A percentile compares a stretch with the other conserved stretches of the same genome.
These are phyloP conservation scores for Tringa solitaria DNA, from an alignment of 2,113 vertebrate species.

Conservation along the genomic window DNA sequence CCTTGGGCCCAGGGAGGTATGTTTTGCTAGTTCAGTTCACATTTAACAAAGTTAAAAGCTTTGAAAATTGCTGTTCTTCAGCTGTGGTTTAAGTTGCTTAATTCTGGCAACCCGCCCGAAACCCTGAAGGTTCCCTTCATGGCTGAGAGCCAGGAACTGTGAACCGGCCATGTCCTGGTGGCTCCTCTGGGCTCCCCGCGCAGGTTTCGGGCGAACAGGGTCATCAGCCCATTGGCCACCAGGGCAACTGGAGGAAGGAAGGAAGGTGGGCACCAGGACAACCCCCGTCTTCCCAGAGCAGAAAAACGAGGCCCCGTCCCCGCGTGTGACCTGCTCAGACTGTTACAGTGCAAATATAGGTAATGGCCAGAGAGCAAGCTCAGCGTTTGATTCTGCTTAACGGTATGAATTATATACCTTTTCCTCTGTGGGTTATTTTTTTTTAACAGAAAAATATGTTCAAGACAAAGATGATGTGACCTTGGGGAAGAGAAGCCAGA, in stretches of 20 bases:
- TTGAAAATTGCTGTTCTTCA: slow-evolving; percentile 67
- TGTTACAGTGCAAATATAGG: not conserved
- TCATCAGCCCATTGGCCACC: not conserved
- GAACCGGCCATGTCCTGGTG: slow-evolving; percentile 38
- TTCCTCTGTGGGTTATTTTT: not conserved
- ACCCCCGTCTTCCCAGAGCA: not conserved
- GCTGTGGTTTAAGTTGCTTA: slow-evolving; percentile 64
- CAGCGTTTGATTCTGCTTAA: not conserved
- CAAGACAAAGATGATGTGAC: not conserved
- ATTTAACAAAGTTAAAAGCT: slow-evolving; percentile 66
- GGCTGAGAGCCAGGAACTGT: slow-evolving; percentile 47
- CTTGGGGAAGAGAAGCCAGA: not conserved
- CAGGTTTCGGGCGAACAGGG: not conserved
- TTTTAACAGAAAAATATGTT: slow-evolving; percentile 15
- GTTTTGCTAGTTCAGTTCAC: slow-evolving; percentile 61
- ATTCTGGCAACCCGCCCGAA: slow-evolving; percentile 55
- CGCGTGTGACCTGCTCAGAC: not conserved
- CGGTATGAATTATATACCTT: not conserved
- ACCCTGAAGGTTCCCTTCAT: slow-evolving; percentile 23
- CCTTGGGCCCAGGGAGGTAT: slow-evolving; percentile 65
- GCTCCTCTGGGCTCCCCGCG: not conserved
- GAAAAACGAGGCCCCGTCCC: not conserved
- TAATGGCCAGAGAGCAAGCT: not conserved
- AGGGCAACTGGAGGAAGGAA: not conserved
- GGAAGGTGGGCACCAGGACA: not conserved